phyloP scores from a whole-genome alignment of 2,797 vertebrate genomes.

The Ceryle rudis region DNA sequence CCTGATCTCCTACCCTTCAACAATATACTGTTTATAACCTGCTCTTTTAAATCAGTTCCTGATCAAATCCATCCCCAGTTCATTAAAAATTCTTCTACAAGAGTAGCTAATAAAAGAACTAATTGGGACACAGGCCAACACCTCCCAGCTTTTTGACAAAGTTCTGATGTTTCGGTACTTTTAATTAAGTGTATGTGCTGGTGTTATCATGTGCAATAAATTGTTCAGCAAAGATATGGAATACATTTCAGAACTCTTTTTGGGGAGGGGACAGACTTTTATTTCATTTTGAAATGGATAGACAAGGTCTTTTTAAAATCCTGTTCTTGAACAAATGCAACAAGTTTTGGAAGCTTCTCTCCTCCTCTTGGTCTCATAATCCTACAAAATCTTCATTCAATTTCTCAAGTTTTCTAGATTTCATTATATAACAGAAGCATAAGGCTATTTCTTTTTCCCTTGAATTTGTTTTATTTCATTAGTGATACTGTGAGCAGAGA shows the following conservation, averaged over 20 bases:
- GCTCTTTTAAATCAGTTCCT: conserved; percentile 23
- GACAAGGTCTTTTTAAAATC: background rate
- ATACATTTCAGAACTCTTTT: background rate
- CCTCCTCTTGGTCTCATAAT: background rate
- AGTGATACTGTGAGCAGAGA: background rate
- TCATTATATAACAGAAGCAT: background rate
- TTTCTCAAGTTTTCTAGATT: background rate
- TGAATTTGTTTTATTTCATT: background rate
- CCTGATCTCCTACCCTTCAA: conserved; percentile 24
- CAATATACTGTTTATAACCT: background rate
- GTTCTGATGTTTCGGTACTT: conserved; percentile 30
- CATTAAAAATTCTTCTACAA: conserved; percentile 42
- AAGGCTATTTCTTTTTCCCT: background rate
- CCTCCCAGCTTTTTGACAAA: conserved; percentile 21
- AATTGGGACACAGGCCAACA: conserved; percentile 36
- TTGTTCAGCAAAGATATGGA: background rate
- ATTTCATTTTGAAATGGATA: conserved; percentile 10
- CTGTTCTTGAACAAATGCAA: background rate
- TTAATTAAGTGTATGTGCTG: background rate
- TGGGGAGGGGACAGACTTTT: background rate
- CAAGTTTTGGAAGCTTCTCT: background rate
- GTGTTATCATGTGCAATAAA: background rate
- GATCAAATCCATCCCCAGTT: background rate
- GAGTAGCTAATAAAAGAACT: conserved; percentile 56
- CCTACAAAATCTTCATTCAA: background rate